Base-by-base conservation (phyloP, 2,113 vertebrate species). In the Gopherus evgoodei region DNA sequence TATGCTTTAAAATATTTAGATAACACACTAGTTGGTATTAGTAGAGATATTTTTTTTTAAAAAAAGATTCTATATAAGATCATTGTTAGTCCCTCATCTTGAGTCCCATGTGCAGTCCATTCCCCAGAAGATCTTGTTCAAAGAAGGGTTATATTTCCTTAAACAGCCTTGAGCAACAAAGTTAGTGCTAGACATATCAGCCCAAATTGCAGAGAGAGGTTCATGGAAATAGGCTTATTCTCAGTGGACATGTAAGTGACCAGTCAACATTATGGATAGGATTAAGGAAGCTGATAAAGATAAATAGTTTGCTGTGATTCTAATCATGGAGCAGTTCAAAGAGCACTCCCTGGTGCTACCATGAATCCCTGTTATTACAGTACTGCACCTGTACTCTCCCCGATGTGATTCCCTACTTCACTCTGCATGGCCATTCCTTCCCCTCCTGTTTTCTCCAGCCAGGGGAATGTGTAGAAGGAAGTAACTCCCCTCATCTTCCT, bases 1-100 rank as follows among this genome's bases (percentile, higher is more conserved):
- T 95, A 94, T 90, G 14, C 59, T 93, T 86, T 80, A 87, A 96
- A 96, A 75, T 35, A 69, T 76, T 42, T 47, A 52, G 4, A 84
- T 79, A 59, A 90, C 22, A 54, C 87, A 82, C 42, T 91, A 31
- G 83, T 84, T 91, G 89, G 11, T 89, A 76, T 82, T 89, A 91
- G n/a, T 11, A 90, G 81, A 89, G 13, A 78, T 6, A 52, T 87
- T 72, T 65, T 65, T 65, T 65, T n/a, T 35, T 4, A 89, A 56
- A 90, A 93, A 65, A 8, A 1, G 4, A 21, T 86, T 87, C 93
- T 86, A 59, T 79, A n/a, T 22, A 82, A 89, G 7, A 11, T 80
- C 1, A 69, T 94, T 69, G 5, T 62, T 88, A 88, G 57, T 94
- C 25, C 31, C 79, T 90, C 8, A 0, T 88, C 78, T 94, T 56